Percentiles rank a stretch among this genome's conserved stretches.
These are phyloP conservation scores for Thomomys bottae DNA, from an alignment of 2,113 vertebrate species.

Conservation along the genomic window DNA sequence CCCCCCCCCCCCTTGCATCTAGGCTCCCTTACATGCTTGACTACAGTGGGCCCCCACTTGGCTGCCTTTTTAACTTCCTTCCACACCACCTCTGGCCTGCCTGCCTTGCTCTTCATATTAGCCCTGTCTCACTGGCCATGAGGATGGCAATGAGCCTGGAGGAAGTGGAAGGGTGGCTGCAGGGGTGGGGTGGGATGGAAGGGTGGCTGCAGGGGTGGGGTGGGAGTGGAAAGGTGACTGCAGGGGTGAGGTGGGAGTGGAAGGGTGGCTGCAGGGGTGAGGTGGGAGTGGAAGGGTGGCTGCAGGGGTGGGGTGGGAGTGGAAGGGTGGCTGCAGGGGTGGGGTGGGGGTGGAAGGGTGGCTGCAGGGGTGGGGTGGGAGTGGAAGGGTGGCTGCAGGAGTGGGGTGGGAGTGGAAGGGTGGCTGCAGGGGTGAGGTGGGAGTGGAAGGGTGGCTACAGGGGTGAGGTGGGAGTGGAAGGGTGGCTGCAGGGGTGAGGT, in stretches of 20 bases:
- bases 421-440: not conserved
- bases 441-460: not conserved
- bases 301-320: no score
- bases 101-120: not conserved
- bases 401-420: not conserved
- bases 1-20: not conserved
- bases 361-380: no score
- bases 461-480: no score
- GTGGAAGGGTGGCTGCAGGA: not conserved
- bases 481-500: no score
- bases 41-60: not conserved
- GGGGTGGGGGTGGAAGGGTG: not conserved
- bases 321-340: no score
- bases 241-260: not conserved
- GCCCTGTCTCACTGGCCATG: not conserved
- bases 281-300: no score
- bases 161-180: not conserved
- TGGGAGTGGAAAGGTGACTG: no score
- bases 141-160: no score
- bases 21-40: not conserved
- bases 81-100: not conserved
- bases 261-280: not conserved
- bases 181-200: not conserved
- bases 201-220: fast-evolving
- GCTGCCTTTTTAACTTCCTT: not conserved